Percentiles rank a stretch among this genome's conserved stretches.
These are phyloP conservation scores for Myiozetetes cayanensis DNA, from an alignment of 2,113 vertebrate genomes.

Conservation along the genomic window DNA sequence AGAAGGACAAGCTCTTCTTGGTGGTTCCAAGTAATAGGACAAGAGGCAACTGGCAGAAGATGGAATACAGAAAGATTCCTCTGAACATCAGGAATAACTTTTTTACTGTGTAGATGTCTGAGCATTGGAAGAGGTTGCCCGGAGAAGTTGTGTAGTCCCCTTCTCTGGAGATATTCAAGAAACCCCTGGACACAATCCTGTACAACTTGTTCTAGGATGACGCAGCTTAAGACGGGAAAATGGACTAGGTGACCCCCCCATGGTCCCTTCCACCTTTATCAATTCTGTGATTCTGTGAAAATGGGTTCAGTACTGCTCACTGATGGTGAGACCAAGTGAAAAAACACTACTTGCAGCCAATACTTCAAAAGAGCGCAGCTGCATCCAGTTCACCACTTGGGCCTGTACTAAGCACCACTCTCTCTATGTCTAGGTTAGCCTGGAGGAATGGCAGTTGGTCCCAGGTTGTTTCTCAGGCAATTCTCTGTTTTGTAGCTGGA, in stretches of 20 bases:
- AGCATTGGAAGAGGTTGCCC: background rate
- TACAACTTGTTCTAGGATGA: background rate
- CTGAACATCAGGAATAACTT: background rate
- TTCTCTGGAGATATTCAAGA: background rate
- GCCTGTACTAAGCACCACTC: fast-evolving
- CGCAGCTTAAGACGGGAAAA: background rate
- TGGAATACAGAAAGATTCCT: background rate
- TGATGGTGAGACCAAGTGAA: background rate
- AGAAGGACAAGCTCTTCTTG: background rate
- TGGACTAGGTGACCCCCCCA: background rate
- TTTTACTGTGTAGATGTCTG: background rate
- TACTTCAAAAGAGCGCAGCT: background rate
- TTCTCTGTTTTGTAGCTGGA: background rate
- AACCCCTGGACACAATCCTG: background rate
- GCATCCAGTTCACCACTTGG: background rate
- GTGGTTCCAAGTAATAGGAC: background rate
- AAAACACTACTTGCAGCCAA: background rate
- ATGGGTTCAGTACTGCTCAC: background rate
- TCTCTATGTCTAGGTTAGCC: background rate
- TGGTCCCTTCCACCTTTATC: background rate
- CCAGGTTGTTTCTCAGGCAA: background rate
- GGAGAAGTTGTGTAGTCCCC: background rate
- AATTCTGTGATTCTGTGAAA: background rate
- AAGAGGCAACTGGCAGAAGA: background rate
- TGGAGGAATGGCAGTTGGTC: background rate